Conservation (phyloP, 2,113 vertebrate species). For the Vombatus ursinus region DNA sequence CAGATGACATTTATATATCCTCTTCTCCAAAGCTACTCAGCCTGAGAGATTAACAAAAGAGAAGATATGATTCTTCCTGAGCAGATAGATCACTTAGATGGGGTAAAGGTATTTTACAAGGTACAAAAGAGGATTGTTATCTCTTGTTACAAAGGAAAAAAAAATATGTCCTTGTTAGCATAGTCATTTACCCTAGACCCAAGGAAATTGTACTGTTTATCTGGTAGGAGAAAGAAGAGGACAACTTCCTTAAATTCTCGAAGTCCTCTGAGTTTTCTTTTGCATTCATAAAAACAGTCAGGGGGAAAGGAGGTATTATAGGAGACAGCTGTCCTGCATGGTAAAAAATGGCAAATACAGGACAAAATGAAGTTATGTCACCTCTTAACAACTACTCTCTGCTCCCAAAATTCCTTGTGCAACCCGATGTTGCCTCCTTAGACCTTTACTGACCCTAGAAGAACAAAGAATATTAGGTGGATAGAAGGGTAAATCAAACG, state of each 20-base stretch:
- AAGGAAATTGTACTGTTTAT: neutral
- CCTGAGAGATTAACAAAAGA: neutral
- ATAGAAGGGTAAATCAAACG: neutral
- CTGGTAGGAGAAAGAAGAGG: neutral
- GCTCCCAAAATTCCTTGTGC: neutral
- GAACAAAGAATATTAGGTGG: neutral
- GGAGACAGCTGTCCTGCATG: neutral
- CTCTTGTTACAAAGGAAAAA: neutral
- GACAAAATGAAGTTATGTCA: constrained; percentile 1
- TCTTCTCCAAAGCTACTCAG: neutral
- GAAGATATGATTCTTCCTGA: neutral
- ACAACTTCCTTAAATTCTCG: neutral
- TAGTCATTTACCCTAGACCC: neutral
- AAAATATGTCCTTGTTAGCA: neutral
- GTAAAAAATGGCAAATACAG: neutral
- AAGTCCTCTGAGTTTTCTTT: neutral
- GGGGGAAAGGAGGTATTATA: neutral
- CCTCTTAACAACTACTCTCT: neutral
- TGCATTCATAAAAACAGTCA: neutral
- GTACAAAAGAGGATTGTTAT: neutral
- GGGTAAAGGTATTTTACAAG: neutral
- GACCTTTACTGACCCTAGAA: neutral
- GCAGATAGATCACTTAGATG: neutral
- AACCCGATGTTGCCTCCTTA: neutral
- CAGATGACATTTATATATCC: neutral